These are phyloP conservation scores for Saccostrea cuccullata DNA, from an alignment of 1,140 invertebrate genomes.

Conservation along the genomic window DNA sequence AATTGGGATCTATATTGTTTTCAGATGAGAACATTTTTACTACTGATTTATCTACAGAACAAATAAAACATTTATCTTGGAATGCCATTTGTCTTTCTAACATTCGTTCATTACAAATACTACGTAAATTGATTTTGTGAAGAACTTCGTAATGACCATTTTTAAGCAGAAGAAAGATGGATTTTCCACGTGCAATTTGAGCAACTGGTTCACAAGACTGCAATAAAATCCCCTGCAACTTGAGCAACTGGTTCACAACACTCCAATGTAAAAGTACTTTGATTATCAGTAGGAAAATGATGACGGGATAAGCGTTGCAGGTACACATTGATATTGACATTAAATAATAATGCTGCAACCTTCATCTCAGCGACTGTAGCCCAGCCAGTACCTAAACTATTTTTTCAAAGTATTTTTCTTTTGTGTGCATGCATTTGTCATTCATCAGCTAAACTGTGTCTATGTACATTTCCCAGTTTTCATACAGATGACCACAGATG, in stretches of 20 bases:
- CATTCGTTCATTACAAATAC: conserved; percentile 29
- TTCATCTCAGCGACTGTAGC: not conserved
- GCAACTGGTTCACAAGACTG: too few relatives aligned
- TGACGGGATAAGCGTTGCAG: not conserved
- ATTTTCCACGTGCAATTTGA: too few relatives aligned
- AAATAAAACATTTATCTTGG: not conserved
- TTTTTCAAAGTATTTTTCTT: not conserved
- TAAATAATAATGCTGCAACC: not conserved
- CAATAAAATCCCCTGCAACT: not conserved
- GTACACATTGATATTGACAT: not conserved
- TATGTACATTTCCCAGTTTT: not conserved
- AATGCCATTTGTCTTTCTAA: not conserved
- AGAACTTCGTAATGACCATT: not conserved
- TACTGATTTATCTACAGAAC: not conserved
- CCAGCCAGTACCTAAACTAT: not conserved
- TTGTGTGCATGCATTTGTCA: not conserved
- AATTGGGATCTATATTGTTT: conserved; percentile 49
- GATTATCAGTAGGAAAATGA: not conserved
- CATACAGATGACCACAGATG: not conserved
- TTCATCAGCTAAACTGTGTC: not conserved
- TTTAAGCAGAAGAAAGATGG: not conserved
- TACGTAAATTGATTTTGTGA: not conserved
- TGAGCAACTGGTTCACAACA: not conserved
- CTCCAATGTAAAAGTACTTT: not conserved
- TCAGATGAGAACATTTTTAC: conserved; percentile 42